phyloP scores from a whole-genome alignment of 2,797 vertebrate genomes.

The Anas bahamensis region DNA sequence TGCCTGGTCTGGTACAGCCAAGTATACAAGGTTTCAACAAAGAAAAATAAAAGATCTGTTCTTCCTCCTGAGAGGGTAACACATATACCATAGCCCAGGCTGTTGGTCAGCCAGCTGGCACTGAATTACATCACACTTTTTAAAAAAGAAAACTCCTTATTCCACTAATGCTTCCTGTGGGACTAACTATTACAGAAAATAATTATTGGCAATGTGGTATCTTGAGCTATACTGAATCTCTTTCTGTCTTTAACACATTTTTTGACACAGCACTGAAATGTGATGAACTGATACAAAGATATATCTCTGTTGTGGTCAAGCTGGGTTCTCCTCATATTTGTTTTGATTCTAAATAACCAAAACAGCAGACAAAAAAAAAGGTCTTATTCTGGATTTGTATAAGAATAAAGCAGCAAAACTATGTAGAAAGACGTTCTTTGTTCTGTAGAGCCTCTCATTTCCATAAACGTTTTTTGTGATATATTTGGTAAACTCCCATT shows the following conservation, averaged over 20 bases:
- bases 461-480: background rate
- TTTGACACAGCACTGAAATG: constrained; percentile 6
- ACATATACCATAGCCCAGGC: background rate
- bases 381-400: background rate
- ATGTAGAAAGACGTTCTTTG: background rate
- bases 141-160: background rate
- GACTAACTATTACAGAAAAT: background rate
- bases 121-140: background rate
- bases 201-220: background rate
- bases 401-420: background rate
- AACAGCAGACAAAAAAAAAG: background rate
- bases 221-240: background rate
- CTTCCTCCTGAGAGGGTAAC: background rate
- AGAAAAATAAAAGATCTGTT: constrained; percentile 39
- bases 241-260: background rate
- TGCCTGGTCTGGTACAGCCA: constrained; percentile 42
- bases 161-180: constrained; percentile 20
- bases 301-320: background rate
- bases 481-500: background rate
- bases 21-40: constrained; percentile 17
- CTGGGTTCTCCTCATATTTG: background rate
- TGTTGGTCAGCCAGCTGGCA: constrained; percentile 39
- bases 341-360: constrained; percentile 16
- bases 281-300: constrained; percentile 31
- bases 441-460: background rate